phyloP scores from a whole-genome alignment of 2,888 invertebrate genomes.

The Drosophila testacea region DNA sequence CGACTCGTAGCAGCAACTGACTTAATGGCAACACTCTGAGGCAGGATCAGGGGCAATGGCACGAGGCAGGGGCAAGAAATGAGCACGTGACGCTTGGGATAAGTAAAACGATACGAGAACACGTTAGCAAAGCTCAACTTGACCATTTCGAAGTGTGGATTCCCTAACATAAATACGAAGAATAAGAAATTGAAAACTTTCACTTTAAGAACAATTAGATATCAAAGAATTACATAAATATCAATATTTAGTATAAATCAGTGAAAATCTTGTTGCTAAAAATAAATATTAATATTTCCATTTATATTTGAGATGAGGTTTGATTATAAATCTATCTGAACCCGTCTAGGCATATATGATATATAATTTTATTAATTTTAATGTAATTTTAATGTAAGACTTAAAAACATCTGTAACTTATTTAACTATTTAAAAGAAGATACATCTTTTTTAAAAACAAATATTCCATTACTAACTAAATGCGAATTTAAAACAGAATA shows the following conservation, averaged over 20 bases:
- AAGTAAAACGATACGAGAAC: slow-evolving; percentile 54
- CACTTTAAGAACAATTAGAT: background rate
- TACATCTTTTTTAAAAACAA: background rate
- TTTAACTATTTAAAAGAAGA: too few relatives aligned
- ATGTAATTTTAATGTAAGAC: too few relatives aligned
- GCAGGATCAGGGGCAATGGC: too few relatives aligned
- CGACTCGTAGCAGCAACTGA: slow-evolving; percentile 39
- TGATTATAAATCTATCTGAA: too few relatives aligned
- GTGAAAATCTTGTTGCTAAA: too few relatives aligned
- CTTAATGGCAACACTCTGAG: slow-evolving; percentile 55
- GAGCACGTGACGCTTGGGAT: slow-evolving; percentile 65
- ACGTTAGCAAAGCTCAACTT: background rate
- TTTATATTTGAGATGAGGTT: too few relatives aligned
- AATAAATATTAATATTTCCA: too few relatives aligned
- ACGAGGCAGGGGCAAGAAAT: slow-evolving; percentile 29
- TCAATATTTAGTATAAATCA: too few relatives aligned
- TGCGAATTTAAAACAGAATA: background rate
- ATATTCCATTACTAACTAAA: background rate
- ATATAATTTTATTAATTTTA: too few relatives aligned
- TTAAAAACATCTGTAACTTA: too few relatives aligned
- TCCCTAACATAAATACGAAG: slow-evolving; percentile 4
- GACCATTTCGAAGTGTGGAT: slow-evolving; percentile 9
- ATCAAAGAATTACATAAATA: too few relatives aligned
- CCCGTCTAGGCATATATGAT: too few relatives aligned
- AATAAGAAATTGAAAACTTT: background rate